Conservation (phyloP, 1,140 invertebrate species). For the Geopemphigus sp. region DNA sequence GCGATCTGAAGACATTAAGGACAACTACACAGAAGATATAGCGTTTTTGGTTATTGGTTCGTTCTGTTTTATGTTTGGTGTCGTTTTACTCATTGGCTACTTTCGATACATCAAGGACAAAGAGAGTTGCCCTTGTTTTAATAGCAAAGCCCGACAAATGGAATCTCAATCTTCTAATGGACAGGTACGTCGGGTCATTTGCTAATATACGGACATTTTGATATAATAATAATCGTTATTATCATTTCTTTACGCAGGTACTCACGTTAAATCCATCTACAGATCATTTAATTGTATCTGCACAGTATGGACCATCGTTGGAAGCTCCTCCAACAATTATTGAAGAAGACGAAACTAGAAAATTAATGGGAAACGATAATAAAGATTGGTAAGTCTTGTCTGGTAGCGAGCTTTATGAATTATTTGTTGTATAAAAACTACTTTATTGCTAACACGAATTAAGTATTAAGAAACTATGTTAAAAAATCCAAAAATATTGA, state of each 20-base stretch:
- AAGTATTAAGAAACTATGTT: neutral
- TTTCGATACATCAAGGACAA: conserved; percentile 53
- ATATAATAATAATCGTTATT: neutral
- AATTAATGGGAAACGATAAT: conserved; percentile 65
- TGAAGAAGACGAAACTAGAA: conserved; percentile 65
- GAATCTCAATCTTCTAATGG: conserved; percentile 55
- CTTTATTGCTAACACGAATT: neutral
- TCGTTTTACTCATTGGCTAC: conserved; percentile 53
- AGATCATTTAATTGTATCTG: conserved; percentile 65
- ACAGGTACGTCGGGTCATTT: conserved; percentile 53
- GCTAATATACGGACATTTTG: neutral
- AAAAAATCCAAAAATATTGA: neutral
- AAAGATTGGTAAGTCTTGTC: conserved; percentile 62
- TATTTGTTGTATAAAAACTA: neutral
- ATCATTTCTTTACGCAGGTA: conserved; percentile 52
- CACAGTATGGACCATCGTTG: conserved; percentile 67
- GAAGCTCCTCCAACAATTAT: conserved; percentile 62
- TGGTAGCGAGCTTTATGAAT: neutral
- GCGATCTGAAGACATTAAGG: neutral
- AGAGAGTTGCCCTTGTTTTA: conserved; percentile 54
- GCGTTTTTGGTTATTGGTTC: conserved; percentile 51
- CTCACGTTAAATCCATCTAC: conserved; percentile 65
- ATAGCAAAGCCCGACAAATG: conserved; percentile 54
- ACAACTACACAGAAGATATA: conserved; percentile 43
- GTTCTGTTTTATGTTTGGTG: conserved; percentile 52